These are phyloP conservation scores for Bos taurus DNA, from an alignment of 2,113 vertebrate species.

Conservation along the genomic window ARS-UCD2.0 NC_037331.1:112123501-112124000, in stretches of 20 bases:
- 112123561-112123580: not conserved
- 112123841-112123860: not conserved
- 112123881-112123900: not conserved
- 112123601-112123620: not conserved
- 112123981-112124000: not conserved
- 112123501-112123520: not conserved
- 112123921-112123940: constrained; percentile 6
- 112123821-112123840: not conserved
- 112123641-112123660: fast-evolving
- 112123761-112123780: fast-evolving
- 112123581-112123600: not conserved
- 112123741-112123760: not conserved
- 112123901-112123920: not conserved
- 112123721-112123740: not conserved
- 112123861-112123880: not conserved
- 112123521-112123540: not conserved
- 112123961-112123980: not conserved
- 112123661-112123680: fast-evolving
- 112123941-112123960: not conserved
- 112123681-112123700: not conserved
- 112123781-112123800: not conserved
- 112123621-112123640: not conserved
- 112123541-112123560: not conserved
- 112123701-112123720: not conserved
- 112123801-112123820: not conserved